A percentile compares a stretch with the other conserved stretches of the same genome.
Conservation (phyloP, 2,113 vertebrate species). For the Coptodon rendalli region DNA sequence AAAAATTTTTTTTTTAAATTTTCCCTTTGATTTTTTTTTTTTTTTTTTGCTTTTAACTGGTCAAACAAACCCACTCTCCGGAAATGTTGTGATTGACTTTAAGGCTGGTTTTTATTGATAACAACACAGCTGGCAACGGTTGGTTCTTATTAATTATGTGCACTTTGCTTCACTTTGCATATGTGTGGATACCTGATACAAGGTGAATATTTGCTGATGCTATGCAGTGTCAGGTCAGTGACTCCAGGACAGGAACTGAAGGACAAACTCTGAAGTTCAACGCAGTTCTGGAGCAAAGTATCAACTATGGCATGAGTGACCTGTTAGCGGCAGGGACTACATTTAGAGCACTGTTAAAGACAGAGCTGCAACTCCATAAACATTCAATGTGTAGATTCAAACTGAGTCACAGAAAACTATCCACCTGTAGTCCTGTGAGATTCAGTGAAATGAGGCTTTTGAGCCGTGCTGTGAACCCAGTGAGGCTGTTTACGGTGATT, state of each 20-base stretch:
- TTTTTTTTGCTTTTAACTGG: background rate
- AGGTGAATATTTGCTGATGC: constrained; percentile 50
- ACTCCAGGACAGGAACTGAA: constrained; percentile 63
- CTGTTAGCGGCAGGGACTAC: background rate
- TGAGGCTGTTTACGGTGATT: constrained; percentile 32
- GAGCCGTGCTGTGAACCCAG: constrained; percentile 37
- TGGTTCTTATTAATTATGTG: background rate
- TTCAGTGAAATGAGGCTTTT: constrained; percentile 41
- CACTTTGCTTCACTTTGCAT: background rate
- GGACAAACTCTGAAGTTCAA: constrained; percentile 39
- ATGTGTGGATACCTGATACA: constrained; percentile 16
- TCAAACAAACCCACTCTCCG: background rate
- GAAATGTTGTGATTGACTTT: background rate
- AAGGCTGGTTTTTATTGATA: background rate
- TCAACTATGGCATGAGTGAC: constrained; percentile 38
- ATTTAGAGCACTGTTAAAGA: background rate
- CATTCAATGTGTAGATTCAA: background rate
- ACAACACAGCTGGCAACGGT: background rate
- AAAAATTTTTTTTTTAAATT: too few relatives aligned
- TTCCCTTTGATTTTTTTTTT: too few relatives aligned
- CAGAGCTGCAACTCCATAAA: background rate
- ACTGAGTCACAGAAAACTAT: constrained; percentile 20
- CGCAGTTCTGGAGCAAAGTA: constrained; percentile 43
- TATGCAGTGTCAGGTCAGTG: constrained; percentile 51
- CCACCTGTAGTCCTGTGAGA: constrained; percentile 51